Conservation (phyloP, 2,888 invertebrate genomes). For the Cecidostiba fungosa region DNA sequence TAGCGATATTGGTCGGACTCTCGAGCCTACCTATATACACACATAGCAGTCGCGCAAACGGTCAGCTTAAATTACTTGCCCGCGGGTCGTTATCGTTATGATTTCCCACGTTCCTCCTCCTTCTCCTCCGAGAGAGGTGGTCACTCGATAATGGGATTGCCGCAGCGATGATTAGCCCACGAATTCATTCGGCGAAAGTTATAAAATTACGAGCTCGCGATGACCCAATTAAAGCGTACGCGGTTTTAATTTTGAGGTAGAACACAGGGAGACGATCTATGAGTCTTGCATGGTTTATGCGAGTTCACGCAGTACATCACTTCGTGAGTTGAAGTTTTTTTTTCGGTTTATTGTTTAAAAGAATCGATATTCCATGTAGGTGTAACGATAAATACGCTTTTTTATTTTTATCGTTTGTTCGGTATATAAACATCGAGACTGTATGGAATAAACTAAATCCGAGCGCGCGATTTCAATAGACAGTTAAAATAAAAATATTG, state of each 20-base stretch:
- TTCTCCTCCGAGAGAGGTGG: neutral
- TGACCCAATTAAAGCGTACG: conserved; percentile 47
- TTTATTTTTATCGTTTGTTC: neutral
- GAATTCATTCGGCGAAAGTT: conserved; percentile 33
- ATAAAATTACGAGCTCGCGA: conserved; percentile 47
- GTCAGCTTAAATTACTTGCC: conserved; percentile 37
- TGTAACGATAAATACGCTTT: neutral
- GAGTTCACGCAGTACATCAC: neutral
- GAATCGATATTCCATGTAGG: neutral
- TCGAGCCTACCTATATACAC: neutral
- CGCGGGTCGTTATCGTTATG: conserved; percentile 33
- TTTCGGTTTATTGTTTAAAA: neutral
- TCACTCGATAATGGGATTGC: conserved; percentile 45
- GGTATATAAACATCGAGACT: neutral
- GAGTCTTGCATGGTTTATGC: neutral
- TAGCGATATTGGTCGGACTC: conserved; percentile 9
- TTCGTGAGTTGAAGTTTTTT: neutral
- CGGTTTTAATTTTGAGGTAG: conserved; percentile 21
- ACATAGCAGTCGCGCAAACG: neutral
- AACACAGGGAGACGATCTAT: neutral
- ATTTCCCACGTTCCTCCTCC: conserved; percentile 4
- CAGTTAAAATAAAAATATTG: neutral
- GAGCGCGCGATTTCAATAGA: neutral
- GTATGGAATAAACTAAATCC: neutral
- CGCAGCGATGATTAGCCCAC: conserved; percentile 14